phyloP scores from a whole-genome alignment of 2,113 vertebrate genomes.

The Tachysurus vachellii region DNA sequence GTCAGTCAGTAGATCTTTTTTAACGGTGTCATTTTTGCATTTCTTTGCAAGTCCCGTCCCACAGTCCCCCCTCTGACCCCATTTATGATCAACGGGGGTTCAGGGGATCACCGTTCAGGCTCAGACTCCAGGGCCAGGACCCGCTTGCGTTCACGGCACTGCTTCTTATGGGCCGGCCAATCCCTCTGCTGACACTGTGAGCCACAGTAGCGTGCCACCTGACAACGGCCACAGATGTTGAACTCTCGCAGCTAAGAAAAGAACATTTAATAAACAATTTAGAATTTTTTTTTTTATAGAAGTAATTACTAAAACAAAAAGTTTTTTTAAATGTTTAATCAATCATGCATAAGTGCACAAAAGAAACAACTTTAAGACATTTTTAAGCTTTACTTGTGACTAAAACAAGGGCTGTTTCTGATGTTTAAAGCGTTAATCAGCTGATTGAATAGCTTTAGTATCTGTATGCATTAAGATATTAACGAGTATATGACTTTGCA shows the following conservation, averaged over 20 bases:
- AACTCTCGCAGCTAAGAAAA: conserved; percentile 83
- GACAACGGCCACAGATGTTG: conserved; percentile 97
- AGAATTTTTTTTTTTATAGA: no score
- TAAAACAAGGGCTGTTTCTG: neutral
- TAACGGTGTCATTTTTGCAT: conserved; percentile 37
- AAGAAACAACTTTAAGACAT: neutral
- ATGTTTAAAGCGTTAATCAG: neutral
- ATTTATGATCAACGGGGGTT: conserved; percentile 47
- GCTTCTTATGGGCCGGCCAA: conserved; percentile 99
- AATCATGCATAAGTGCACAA: no score
- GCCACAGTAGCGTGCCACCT: conserved; percentile 96
- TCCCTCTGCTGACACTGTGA: conserved; percentile 98
- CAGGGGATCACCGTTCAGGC: conserved; percentile 84
- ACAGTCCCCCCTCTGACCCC: conserved; percentile 49
- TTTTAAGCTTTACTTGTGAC: neutral
- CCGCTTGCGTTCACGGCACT: conserved; percentile 94
- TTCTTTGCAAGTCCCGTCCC: conserved; percentile 56
- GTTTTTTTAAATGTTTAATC: no score
- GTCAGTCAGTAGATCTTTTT: conserved; percentile 53
- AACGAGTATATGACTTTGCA: neutral
- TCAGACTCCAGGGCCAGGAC: conserved; percentile 89
- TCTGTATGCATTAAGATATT: neutral
- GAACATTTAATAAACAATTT: neutral
- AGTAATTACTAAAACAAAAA: no score
- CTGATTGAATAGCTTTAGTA: neutral